Percentiles rank a stretch among this genome's conserved stretches.
Evolutionary conservation across 2,888 invertebrate genomes (phyloP).

Genomic region (Synanthedon formicaeformis): DNA sequence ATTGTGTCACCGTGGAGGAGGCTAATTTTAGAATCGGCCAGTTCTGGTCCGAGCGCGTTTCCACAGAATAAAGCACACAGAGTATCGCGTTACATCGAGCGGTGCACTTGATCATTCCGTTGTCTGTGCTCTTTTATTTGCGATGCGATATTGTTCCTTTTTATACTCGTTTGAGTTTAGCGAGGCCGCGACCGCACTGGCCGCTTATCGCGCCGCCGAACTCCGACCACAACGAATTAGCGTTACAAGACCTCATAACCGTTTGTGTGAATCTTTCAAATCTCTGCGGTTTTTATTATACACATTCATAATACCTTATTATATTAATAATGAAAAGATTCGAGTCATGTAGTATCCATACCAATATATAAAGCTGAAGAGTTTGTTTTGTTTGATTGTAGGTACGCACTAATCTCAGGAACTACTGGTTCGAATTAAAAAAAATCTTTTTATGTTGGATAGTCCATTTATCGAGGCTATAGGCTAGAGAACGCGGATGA

Average conservation of each 20-base stretch:
- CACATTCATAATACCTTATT: too few relatives aligned
- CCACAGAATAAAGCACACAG: constrained; percentile 40
- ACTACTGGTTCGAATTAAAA: too few relatives aligned
- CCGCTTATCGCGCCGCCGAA: constrained; percentile 47
- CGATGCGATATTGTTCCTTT: constrained; percentile 27
- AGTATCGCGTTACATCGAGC: constrained; percentile 61
- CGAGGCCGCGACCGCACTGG: constrained; percentile 36
- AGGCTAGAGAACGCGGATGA: too few relatives aligned
- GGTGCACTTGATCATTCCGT: constrained; percentile 63
- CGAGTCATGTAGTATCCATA: too few relatives aligned
- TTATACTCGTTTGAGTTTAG: constrained; percentile 46
- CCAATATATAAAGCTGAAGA: too few relatives aligned
- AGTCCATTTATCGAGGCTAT: too few relatives aligned
- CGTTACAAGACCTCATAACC: constrained; percentile 22
- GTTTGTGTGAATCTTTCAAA: constrained; percentile 28
- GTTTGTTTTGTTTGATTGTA: too few relatives aligned
- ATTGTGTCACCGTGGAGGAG: constrained; percentile 23
- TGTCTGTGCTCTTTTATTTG: constrained; percentile 53
- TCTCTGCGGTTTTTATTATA: constrained; percentile 8
- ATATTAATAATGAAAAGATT: too few relatives aligned
- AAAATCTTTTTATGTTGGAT: too few relatives aligned
- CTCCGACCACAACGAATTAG: constrained; percentile 21
- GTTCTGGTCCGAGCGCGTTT: constrained; percentile 14
- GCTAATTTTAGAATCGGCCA: constrained; percentile 47
- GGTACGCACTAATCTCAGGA: too few relatives aligned